These are phyloP conservation scores for Anseranas semipalmata DNA, from an alignment of 2,113 vertebrate species.

Conservation along the genomic window DNA sequence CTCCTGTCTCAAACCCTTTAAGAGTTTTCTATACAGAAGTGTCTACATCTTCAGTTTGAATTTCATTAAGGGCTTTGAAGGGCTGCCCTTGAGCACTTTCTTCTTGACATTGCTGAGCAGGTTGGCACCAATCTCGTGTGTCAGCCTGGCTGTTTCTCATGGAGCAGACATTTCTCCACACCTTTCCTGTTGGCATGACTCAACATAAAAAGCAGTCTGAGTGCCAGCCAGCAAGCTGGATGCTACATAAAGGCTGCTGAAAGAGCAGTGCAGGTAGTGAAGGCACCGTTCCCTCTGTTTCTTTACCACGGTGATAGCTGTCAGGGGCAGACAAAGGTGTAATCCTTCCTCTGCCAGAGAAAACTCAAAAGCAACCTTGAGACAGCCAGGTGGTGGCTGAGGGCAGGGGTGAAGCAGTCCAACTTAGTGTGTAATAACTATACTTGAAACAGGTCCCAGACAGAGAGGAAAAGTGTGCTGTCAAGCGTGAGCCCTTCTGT, in stretches of 20 bases:
- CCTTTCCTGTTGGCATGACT: background rate
- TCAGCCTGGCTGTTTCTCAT: background rate
- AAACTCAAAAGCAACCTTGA: background rate
- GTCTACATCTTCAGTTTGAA: background rate
- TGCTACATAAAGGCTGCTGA: background rate
- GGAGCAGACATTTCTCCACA: background rate
- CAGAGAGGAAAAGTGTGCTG: background rate
- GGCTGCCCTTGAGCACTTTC: background rate
- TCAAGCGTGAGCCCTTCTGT: accelerated
- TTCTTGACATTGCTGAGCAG: background rate
- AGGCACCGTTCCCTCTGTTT: background rate
- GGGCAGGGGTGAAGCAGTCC: background rate
- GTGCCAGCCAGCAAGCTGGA: background rate
- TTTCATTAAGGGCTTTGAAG: background rate
- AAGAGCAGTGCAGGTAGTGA: background rate
- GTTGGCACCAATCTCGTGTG: background rate
- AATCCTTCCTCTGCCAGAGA: background rate
- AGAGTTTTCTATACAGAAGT: background rate
- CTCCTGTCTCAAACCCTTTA: background rate
- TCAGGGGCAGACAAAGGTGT: background rate
- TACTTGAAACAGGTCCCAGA: background rate
- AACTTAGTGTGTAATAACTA: background rate
- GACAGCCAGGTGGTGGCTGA: background rate
- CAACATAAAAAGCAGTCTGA: background rate
- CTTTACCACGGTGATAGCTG: background rate